Percentiles rank a stretch among this genome's conserved stretches.
These are phyloP conservation scores for Pristionchus pacificus DNA, from an alignment of 1,140 invertebrate species.

Conservation along the genomic window DNA sequence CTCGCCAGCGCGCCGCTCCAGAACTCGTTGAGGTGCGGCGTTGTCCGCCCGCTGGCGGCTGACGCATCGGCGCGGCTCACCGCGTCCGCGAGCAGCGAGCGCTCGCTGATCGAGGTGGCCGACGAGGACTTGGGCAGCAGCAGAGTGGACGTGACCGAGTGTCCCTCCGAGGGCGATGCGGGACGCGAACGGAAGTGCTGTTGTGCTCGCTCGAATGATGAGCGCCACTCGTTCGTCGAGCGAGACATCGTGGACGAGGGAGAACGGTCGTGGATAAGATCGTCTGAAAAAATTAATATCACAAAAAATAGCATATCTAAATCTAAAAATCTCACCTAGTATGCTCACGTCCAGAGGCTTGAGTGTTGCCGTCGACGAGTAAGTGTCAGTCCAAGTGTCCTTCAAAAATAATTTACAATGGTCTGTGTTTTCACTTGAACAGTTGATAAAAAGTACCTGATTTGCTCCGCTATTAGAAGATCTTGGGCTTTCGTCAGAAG, in stretches of 20 bases:
- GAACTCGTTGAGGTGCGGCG: constrained; percentile 25
- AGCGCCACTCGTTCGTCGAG: not conserved
- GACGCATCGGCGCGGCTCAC: not conserved
- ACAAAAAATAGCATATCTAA: not conserved
- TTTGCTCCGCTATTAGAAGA: too few relatives aligned
- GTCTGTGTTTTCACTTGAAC: not conserved
- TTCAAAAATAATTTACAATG: too few relatives aligned
- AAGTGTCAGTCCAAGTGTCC: too few relatives aligned
- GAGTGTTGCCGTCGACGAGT: not conserved
- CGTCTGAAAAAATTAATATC: not conserved
- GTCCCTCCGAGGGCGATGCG: not conserved
- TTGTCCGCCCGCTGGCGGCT: not conserved
- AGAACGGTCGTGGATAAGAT: not conserved
- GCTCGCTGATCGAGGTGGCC: not conserved
- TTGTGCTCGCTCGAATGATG: not conserved
- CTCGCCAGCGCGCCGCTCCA: constrained; percentile 34
- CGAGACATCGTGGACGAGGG: not conserved
- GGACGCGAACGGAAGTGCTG: not conserved
- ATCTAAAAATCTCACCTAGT: not conserved
- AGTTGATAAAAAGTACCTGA: not conserved
- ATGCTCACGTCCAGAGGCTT: not conserved
- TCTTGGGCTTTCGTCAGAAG: not conserved
- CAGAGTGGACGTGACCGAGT: not conserved
- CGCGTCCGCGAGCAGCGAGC: not conserved
- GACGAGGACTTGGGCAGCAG: not conserved